These are phyloP conservation scores for Microhierax caerulescens DNA, from an alignment of 2,797 vertebrate genomes.

Conservation along the genomic window DNA sequence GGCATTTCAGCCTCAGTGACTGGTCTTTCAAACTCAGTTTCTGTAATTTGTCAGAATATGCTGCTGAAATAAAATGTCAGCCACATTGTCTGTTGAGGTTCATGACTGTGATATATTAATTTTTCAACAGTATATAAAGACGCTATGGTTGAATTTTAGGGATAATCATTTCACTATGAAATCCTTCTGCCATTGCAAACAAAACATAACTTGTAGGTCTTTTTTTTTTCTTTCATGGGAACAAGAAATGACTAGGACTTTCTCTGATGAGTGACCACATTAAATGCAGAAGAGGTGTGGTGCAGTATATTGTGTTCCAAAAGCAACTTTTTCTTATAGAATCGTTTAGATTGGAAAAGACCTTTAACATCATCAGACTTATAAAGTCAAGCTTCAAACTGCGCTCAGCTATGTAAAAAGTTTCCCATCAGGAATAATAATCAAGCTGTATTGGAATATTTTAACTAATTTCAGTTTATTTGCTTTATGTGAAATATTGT, in stretches of 20 bases:
- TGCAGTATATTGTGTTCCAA: neutral
- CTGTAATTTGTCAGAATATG: slow-evolving; percentile 8
- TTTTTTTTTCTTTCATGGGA: neutral
- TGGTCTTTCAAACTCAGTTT: slow-evolving; percentile 39
- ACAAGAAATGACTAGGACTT: neutral
- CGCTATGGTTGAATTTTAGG: neutral
- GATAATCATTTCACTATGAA: neutral
- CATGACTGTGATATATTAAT: slow-evolving; percentile 34
- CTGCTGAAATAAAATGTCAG: slow-evolving; percentile 44
- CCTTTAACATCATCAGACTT: neutral
- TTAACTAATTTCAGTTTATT: neutral
- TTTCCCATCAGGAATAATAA: neutral
- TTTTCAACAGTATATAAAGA: neutral
- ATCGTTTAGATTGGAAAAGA: neutral
- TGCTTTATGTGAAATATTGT: neutral
- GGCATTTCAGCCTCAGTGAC: neutral
- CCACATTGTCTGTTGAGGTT: neutral
- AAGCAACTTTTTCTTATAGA: neutral
- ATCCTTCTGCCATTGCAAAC: neutral
- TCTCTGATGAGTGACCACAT: neutral
- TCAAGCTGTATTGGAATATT: neutral
- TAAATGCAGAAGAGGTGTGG: neutral
- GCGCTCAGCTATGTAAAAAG: neutral
- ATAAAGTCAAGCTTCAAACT: neutral
- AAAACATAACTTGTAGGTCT: neutral